Evolutionary conservation across 2,113 vertebrate genomes (phyloP), one percentile per base, ranked within the genome.

Genomic region (Sinocyclocheilus anophthalmus): DNA sequence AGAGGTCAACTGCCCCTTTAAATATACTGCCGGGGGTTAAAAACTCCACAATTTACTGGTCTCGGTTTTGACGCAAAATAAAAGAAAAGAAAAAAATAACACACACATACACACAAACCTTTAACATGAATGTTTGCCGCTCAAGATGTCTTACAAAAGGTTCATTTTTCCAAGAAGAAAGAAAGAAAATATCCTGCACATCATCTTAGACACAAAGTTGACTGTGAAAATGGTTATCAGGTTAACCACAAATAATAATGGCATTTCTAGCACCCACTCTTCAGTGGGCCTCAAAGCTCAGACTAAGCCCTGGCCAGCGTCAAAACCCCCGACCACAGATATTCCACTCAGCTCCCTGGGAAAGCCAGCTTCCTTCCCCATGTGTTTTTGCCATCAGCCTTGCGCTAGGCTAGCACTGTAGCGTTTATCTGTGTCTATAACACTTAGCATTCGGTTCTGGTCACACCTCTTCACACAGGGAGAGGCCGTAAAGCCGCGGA

Each of bases 301-400:
- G 48, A 26, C 69, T 76, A 82, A 84, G 83, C 67, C 77, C 22
- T 45, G 72, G 55, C 55, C 70, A 77, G 73, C 75, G 53, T 24
- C 55, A 50, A 78, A 61, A 14, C 26, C 22, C 63, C 30, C 20
- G 5, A 39, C 69, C 57, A 81, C 80, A 80, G 75, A 57, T 45
- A 83, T 67, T 73, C 79, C 30, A 65, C 67, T 39, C 59, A 77
- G 86, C 80, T 90, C 84, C 88, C 88, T 90, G 91, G 89, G 90
- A 92, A 91, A 90, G 85, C 57, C 76, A 82, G 76, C 79, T 81
- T 76, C 86, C 76, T 76, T 70, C 85, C 90, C 92, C 95, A 96
- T 94, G 92, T 96, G 95, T 94, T 95, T 95, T 95, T 91, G 82
- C 91, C 94, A 95, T 96, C 93, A 94, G 79, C 82, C 39, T 76